Conservation (phyloP, 2,113 vertebrate species). For the Perca fluviatilis region DNA sequence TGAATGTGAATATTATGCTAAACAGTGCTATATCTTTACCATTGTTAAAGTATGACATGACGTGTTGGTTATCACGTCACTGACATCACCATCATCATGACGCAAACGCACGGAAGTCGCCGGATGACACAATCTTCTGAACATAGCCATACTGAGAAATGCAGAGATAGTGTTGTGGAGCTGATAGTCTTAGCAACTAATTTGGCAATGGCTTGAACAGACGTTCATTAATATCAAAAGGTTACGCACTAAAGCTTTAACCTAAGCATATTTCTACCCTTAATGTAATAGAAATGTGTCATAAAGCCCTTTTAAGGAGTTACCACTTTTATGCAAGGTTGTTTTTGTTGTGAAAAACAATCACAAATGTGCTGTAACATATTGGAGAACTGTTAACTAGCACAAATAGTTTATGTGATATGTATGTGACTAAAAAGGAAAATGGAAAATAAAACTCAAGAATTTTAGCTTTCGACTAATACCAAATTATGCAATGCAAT, state of each 20-base stretch:
- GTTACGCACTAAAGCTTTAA: not conserved
- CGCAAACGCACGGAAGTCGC: not conserved
- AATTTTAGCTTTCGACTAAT: not conserved
- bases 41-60: not conserved
- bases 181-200: too few relatives aligned
- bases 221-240: too few relatives aligned
- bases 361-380: not conserved
- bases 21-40: not conserved
- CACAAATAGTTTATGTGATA: not conserved
- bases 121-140: too few relatives aligned
- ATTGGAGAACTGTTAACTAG: not conserved
- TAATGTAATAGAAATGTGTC: not conserved
- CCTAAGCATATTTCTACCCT: not conserved
- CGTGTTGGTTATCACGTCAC: not conserved
- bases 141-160: too few relatives aligned
- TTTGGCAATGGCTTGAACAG: too few relatives aligned
- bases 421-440: not conserved
- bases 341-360: not conserved
- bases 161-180: too few relatives aligned
- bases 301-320: not conserved
- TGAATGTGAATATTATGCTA: not conserved
- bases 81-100: conserved; percentile 24
- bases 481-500: not conserved
- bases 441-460: not conserved
- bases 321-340: not conserved